Conservation (phyloP, 2,888 invertebrate genomes). For the Tipula lateralis region DNA sequence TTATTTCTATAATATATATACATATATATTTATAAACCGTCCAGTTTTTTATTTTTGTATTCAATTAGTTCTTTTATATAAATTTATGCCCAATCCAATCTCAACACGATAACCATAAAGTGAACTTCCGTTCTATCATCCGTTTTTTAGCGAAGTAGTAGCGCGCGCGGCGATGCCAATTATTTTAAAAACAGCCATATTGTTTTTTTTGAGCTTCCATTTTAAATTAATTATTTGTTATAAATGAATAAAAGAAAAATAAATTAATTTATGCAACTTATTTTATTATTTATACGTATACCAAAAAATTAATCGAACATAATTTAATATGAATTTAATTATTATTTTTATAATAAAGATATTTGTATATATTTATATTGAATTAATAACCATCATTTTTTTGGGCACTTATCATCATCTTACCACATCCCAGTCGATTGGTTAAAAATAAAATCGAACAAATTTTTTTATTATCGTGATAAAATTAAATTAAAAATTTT, state of each 20-base stretch:
- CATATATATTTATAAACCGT: neutral
- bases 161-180: neutral
- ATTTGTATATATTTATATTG: neutral
- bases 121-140: neutral
- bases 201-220: slow-evolving; percentile 13
- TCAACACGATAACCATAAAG: neutral
- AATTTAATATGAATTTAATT: neutral
- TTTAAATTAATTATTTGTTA: slow-evolving; percentile 12
- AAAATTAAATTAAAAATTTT: slow-evolving; percentile 7
- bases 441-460: neutral
- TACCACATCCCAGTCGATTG: slow-evolving; percentile 4
- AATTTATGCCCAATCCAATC: neutral
- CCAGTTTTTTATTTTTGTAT: neutral
- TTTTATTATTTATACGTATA: neutral
- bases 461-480: neutral
- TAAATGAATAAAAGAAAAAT: neutral
- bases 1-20: neutral
- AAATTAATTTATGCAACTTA: neutral
- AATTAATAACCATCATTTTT: neutral
- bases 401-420: neutral
- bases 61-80: neutral
- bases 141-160: neutral
- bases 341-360: neutral
- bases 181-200: neutral
- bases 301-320: neutral